Base-by-base conservation (phyloP, 2,797 vertebrate species). In the Gymnocypris eckloni region DNA sequence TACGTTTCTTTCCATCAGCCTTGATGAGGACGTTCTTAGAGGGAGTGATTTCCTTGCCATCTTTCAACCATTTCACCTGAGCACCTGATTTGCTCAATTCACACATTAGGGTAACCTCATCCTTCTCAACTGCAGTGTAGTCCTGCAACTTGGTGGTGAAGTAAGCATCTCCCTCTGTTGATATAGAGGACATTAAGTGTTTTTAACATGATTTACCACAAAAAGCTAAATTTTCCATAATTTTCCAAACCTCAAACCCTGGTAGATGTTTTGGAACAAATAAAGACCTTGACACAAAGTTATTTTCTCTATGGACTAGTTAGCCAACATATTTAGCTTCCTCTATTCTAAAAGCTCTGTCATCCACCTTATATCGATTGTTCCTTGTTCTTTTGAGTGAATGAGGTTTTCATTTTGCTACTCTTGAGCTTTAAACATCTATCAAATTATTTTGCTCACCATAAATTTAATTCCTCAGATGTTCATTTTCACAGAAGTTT, bases 21-120 rank as follows among this genome's bases (percentile, higher is more conserved):
- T 94, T 96, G 90, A 99, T 95, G 52, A 95, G 72, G 0, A 95
- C 93, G 83, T 97, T 98, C 93, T 97, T 99, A 81, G 97, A 98
- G 2, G 98, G 97, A 45, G 93, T 96, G 90, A 99, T 93, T 91
- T 98, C 98, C 37, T 97, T 94, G 4, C 96, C 97, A n/a, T 98
- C 97, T 87, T 98, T 99, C 91, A 97, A 96, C 98, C 98, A 99
- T 90, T 98, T 98, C 79, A 99, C 98, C 1, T 97, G 96, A 1
- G 97, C 97, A 7, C 94, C 90, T 22, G 96, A 85, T 91, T 98
- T 99, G 94, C 98, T 99, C 86, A 99, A 93, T 92, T 99, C 98
- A 86, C 98, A 99, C 71, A 96, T 96, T 79, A 99, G 94, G 84
- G 96, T 90, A 66, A 99, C 97, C 92, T 98, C 97, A 16, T 98